Evolutionary conservation across 2,113 vertebrate species (phyloP).

Genomic region (Bolborhynchus lineola): DNA sequence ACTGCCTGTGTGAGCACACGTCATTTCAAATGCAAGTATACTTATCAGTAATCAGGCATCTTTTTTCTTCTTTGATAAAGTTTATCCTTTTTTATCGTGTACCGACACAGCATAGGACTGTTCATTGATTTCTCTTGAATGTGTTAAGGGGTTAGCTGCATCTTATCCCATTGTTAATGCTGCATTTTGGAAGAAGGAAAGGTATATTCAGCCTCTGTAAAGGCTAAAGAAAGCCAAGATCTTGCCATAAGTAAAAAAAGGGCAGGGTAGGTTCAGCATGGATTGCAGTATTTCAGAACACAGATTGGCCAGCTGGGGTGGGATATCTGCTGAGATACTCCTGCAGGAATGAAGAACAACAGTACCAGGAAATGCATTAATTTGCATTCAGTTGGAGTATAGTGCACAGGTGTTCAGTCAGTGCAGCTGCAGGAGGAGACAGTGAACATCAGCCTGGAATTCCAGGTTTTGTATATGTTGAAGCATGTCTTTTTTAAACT

Average conservation of each 20-base stretch:
- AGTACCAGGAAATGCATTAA: slow-evolving; percentile 12
- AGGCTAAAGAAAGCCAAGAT: neutral
- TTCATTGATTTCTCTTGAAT: slow-evolving; percentile 3
- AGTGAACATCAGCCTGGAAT: neutral
- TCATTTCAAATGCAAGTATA: neutral
- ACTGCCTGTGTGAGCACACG: neutral
- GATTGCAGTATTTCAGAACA: neutral
- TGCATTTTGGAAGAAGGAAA: neutral
- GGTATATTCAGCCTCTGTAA: neutral
- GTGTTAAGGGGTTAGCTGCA: neutral
- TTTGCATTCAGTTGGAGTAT: neutral
- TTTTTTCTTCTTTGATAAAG: neutral
- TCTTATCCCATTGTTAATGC: neutral
- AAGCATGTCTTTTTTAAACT: neutral
- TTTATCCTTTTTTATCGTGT: neutral
- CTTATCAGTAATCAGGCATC: neutral
- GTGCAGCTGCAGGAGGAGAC: slow-evolving; percentile 4
- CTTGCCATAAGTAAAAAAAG: neutral
- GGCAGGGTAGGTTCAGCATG: fast-evolving
- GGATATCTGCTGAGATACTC: slow-evolving; percentile 1
- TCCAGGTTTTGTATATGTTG: neutral
- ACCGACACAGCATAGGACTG: neutral
- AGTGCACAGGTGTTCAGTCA: slow-evolving; percentile 24
- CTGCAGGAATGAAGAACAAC: neutral
- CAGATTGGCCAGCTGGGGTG: neutral